Evolutionary conservation across 2,888 invertebrate genomes (phyloP).

Genomic region (Lasioglossum zephyrum): DNA sequence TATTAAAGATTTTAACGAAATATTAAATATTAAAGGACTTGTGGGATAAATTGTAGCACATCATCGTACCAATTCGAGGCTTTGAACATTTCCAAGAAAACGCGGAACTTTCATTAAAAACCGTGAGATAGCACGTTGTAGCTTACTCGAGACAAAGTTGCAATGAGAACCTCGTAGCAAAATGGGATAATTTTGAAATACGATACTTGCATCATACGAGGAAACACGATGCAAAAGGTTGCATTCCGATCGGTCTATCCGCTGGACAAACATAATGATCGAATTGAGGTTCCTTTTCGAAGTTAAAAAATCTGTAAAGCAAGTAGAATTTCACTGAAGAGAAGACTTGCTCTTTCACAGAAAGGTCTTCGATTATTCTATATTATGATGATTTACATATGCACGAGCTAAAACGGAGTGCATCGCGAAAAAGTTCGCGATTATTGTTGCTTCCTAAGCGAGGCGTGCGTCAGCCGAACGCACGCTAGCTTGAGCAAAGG

Average conservation of each 20-base stretch:
- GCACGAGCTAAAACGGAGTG: not conserved
- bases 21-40: not conserved
- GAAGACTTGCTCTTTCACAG: not conserved
- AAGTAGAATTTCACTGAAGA: not conserved
- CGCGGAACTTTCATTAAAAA: not conserved
- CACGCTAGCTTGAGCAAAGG: conserved; percentile 76
- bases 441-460: conserved; percentile 30
- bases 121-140: not conserved
- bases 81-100: not conserved
- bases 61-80: not conserved
- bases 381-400: not conserved
- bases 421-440: not conserved
- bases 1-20: not conserved
- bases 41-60: not conserved
- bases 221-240: not conserved
- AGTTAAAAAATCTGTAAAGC: not conserved
- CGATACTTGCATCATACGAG: not conserved
- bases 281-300: not conserved
- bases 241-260: not conserved
- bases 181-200: too few relatives aligned
- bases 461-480: conserved; percentile 66
- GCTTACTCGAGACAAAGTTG: not conserved
- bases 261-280: not conserved
- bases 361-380: not conserved
- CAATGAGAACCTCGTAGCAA: not conserved